Percentiles rank a stretch among this genome's conserved stretches.
Evolutionary conservation across 1,140 invertebrate genomes (phyloP).

Genomic region (Drosophila persimilis): DNA sequence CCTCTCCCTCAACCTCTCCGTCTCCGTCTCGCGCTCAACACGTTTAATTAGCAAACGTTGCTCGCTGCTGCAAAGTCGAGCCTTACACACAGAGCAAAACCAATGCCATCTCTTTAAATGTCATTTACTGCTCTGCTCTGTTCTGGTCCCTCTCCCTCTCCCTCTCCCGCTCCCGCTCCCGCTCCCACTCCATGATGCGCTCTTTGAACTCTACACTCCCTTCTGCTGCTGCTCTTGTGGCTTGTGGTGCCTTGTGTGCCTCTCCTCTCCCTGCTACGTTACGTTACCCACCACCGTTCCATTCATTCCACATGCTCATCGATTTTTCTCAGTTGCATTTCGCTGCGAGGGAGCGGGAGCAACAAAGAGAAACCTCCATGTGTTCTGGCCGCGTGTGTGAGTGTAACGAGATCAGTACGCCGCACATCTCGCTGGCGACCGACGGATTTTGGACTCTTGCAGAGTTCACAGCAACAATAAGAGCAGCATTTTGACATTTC

Average conservation of each 20-base stretch:
- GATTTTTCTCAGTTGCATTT: conserved; percentile 54
- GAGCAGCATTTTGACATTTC: conserved; percentile 71
- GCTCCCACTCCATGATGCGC: conserved; percentile 18
- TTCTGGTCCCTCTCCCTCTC: no score
- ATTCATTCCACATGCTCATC: conserved; percentile 31
- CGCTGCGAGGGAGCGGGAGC: conserved; percentile 60
- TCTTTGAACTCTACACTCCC: conserved; percentile 64
- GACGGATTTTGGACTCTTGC: conserved; percentile 61
- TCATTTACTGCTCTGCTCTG: conserved; percentile 13
- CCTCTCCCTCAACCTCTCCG: conserved; percentile 26
- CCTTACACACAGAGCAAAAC: conserved; percentile 11
- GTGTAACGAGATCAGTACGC: conserved; percentile 76
- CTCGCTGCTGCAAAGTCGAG: conserved; percentile 37
- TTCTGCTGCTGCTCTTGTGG: conserved; percentile 22
- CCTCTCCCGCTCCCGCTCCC: conserved; percentile 8
- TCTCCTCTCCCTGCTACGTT: no score
- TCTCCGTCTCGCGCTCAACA: conserved; percentile 38
- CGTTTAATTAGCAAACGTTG: conserved; percentile 67
- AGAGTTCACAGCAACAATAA: conserved; percentile 68
- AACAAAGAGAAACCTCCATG: conserved; percentile 73
- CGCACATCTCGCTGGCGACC: conserved; percentile 35
- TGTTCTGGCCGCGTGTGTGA: conserved; percentile 65
- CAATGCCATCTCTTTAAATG: conserved; percentile 54
- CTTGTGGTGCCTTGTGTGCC: not conserved
- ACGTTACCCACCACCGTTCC: no score